phyloP scores from a whole-genome alignment of 1,140 invertebrate genomes.

The Heliconius nattereri region DNA sequence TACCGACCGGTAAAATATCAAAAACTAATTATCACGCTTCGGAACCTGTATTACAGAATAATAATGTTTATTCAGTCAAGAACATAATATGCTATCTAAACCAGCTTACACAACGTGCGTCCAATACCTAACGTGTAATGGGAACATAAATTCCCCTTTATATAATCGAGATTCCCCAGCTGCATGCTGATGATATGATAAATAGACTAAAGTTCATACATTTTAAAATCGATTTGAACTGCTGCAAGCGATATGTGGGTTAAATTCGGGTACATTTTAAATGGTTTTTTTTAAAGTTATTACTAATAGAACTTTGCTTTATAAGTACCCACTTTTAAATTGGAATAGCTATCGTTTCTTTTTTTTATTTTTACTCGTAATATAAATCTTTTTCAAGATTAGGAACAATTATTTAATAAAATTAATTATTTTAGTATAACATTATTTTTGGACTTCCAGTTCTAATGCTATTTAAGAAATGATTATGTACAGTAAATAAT shows the following conservation, averaged over 20 bases:
- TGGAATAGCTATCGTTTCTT: neutral
- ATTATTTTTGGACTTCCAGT: too few relatives aligned
- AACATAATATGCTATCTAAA: conserved; percentile 3
- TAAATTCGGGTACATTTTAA: conserved; percentile 17
- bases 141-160: conserved; percentile 21
- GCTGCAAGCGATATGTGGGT: conserved; percentile 17
- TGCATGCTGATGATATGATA: conserved; percentile 30
- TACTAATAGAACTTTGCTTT: conserved; percentile 8
- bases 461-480: too few relatives aligned
- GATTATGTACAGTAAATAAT: too few relatives aligned
- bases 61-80: neutral
- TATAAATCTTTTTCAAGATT: too few relatives aligned
- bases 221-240: conserved; percentile 29
- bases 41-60: neutral
- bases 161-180: conserved; percentile 23
- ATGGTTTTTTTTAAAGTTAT: conserved; percentile 35
- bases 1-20: neutral
- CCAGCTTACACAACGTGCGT: conserved; percentile 13
- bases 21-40: neutral
- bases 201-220: conserved; percentile 34
- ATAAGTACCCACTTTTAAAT: conserved; percentile 7
- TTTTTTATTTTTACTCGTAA: too few relatives aligned
- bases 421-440: too few relatives aligned
- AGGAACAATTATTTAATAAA: too few relatives aligned
- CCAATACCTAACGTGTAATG: conserved; percentile 24